Conservation (phyloP, 2,888 invertebrate genomes). For the Dorcus parallelipipedus region DNA sequence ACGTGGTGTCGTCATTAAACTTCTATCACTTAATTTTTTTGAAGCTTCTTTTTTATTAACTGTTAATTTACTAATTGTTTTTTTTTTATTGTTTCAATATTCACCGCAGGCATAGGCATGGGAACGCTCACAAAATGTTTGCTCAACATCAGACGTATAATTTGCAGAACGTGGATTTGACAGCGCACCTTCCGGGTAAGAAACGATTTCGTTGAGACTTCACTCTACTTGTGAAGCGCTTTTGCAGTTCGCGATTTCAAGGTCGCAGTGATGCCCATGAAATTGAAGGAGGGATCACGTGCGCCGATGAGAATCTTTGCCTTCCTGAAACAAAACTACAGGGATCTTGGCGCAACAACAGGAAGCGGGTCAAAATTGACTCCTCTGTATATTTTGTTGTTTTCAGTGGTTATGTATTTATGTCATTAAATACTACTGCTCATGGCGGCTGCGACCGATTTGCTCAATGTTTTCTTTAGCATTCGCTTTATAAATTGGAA, state of each 20-base stretch:
- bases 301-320: slow-evolving; percentile 60
- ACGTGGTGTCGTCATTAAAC: no score
- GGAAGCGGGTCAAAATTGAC: background rate
- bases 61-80: no score
- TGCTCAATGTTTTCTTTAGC: no score
- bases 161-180: slow-evolving; percentile 61
- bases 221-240: background rate
- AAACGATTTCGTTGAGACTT: background rate
- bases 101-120: slow-evolving; percentile 60
- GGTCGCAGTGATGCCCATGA: slow-evolving; percentile 59
- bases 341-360: no score
- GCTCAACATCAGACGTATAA: slow-evolving; percentile 48
- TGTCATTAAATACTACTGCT: no score
- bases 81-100: no score
- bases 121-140: slow-evolving; percentile 56
- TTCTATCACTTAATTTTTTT: no score
- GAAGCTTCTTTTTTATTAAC: no score
- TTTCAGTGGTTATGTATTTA: background rate
- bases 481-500: no score
- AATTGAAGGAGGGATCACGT: slow-evolving; percentile 59
- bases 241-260: slow-evolving; percentile 50
- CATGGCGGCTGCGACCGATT: no score
- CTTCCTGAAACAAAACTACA: slow-evolving; percentile 26
- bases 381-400: background rate
- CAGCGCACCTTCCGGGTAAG: slow-evolving; percentile 49